Evolutionary conservation across 2,113 vertebrate genomes (phyloP).

Genomic region (Callipepla squamata): DNA sequence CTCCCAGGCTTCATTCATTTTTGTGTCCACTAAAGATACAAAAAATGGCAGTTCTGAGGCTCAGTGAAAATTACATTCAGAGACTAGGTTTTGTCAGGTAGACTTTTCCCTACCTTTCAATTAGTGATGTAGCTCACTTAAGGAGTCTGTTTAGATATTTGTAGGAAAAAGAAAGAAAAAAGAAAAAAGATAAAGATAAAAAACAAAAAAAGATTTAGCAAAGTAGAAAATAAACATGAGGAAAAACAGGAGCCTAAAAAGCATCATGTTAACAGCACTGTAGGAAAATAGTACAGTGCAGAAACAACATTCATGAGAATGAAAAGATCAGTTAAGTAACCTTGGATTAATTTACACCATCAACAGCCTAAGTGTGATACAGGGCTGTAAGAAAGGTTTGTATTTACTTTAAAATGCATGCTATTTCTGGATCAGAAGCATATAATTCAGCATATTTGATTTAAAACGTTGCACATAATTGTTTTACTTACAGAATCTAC

Average conservation of each 20-base stretch:
- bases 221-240: constrained; percentile 18
- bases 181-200: neutral
- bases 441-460: constrained; percentile 10
- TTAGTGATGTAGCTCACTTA: constrained; percentile 10
- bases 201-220: neutral
- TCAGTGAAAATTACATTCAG: neutral
- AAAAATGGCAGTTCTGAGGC: neutral
- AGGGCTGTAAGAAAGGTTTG: neutral
- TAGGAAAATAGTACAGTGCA: neutral
- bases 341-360: constrained; percentile 36
- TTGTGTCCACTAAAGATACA: neutral
- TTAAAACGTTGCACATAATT: constrained; percentile 5
- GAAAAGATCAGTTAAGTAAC: constrained; percentile 35
- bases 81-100: neutral
- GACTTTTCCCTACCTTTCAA: neutral
- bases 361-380: neutral
- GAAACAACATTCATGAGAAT: constrained; percentile 48
- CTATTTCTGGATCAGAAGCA: neutral
- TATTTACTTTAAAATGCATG: constrained; percentile 7
- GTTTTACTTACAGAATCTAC: constrained; percentile 6
- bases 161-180: neutral
- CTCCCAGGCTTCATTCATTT: neutral
- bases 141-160: neutral
- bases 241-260: neutral
- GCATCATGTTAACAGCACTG: neutral